Percentiles rank a stretch among this genome's conserved stretches.
Evolutionary conservation across 2,888 invertebrate genomes (phyloP).

Genomic region (Syrista parreyssii): DNA sequence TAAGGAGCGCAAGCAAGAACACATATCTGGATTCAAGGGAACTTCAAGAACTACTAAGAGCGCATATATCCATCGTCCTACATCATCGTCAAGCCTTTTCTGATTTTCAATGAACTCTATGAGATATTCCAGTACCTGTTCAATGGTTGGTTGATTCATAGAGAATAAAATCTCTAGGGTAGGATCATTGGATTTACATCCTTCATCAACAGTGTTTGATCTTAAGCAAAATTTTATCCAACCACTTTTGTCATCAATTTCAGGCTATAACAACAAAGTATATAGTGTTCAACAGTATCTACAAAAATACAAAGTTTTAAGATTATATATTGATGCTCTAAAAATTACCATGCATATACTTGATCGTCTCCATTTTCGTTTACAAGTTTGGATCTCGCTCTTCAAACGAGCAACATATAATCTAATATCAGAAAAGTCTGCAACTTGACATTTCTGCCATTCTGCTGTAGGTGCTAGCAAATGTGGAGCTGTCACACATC

Average conservation of each 20-base stretch:
- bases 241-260: slow-evolving; percentile 59
- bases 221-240: slow-evolving; percentile 66
- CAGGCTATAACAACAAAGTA: slow-evolving; percentile 58
- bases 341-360: slow-evolving; percentile 32
- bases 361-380: slow-evolving; percentile 31
- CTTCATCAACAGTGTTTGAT: slow-evolving; percentile 46
- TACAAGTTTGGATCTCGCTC: slow-evolving; percentile 43
- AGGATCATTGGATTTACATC: slow-evolving; percentile 46
- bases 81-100: slow-evolving; percentile 64
- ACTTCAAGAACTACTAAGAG: slow-evolving; percentile 74
- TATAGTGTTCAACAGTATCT: slow-evolving; percentile 5
- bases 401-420: slow-evolving; percentile 66
- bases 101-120: slow-evolving; percentile 66
- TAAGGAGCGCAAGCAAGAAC: slow-evolving; percentile 73
- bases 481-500: slow-evolving; percentile 66
- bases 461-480: slow-evolving; percentile 66
- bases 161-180: slow-evolving; percentile 62
- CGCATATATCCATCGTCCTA: slow-evolving; percentile 79
- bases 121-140: slow-evolving; percentile 68
- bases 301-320: no score
- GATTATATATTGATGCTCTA: no score
- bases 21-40: slow-evolving; percentile 77
- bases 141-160: slow-evolving; percentile 67
- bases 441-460: slow-evolving; percentile 78
- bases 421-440: slow-evolving; percentile 75